Evolutionary conservation across 1,140 invertebrate genomes (phyloP).

Genomic region (Subanguina moxae): DNA sequence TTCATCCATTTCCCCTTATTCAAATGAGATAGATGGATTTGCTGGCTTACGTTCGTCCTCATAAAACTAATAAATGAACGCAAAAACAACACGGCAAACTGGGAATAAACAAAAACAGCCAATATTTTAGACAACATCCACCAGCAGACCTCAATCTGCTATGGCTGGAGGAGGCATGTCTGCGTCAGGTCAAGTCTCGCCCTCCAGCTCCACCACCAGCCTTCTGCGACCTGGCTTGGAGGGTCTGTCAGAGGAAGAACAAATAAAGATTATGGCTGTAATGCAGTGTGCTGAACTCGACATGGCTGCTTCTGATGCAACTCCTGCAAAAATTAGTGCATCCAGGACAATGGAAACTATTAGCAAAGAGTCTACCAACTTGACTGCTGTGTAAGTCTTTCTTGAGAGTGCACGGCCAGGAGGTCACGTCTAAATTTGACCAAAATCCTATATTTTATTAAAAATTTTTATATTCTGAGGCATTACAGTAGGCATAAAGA

Average conservation of each 20-base stretch:
- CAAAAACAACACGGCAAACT: too few species aligned
- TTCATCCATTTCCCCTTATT: too few species aligned
- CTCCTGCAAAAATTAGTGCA: background rate
- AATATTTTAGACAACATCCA: background rate
- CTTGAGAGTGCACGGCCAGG: too few species aligned
- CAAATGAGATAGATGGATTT: too few species aligned
- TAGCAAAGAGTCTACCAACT: background rate
- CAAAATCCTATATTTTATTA: background rate
- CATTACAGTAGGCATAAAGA: too few species aligned
- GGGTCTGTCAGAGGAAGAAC: conserved; percentile 55
- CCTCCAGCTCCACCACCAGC: background rate
- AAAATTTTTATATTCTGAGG: too few species aligned
- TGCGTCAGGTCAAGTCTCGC: background rate
- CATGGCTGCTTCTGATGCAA: background rate
- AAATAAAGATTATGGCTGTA: conserved; percentile 53
- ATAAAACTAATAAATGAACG: too few species aligned
- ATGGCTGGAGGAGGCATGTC: conserved; percentile 4
- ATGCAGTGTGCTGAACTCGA: conserved; percentile 57
- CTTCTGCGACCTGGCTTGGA: conserved; percentile 53
- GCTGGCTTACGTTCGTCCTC: too few species aligned
- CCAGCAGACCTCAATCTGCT: conserved; percentile 20
- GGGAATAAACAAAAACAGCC: too few species aligned
- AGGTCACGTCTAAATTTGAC: too few species aligned
- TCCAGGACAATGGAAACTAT: background rate
- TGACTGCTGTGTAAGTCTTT: background rate